Evolutionary conservation across 2,113 vertebrate genomes (phyloP), one percentile per base, ranked within the genome.

Genomic region (Pseudopipra pipra): DNA sequence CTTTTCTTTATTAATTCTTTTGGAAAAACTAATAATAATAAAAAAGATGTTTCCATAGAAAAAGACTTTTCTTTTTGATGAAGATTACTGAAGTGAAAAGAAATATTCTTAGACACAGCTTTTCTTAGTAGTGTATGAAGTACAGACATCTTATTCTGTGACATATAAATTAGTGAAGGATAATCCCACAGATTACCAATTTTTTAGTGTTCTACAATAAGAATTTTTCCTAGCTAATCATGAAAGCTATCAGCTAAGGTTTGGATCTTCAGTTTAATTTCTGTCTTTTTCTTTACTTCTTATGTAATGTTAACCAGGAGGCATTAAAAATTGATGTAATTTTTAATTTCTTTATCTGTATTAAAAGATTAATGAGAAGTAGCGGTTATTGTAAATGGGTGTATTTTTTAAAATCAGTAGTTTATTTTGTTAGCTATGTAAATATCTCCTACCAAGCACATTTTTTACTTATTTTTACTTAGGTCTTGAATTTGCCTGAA

Each of bases 401-500:
- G 4, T 16, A 12, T 58, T 73, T 58, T 68, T 35, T 31, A 35
- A 55, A 63, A 39, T 37, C 3, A 6, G n/a, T 79, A 54, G 43
- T 76, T 23, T 62, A 62, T 76, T 84, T 96, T 41, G 11, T 76
- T 73, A 79, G 10, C 18, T 72, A 6, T 58, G 51, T 33, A 61
- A 43, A 19, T 67, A 46, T 43, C 25, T 88, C 17, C 39, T 76
- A 35, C 25, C 16, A 85, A 85, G 24, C 55, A 58, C 14, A 12
- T 91, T 73, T 95, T 52, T 93, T 55, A 68, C 12, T 85, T 15
- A 28, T 23, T 6, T 84, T 95, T 27, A 21, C 97, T 92, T 97
- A 99, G 99, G 97, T 99, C 65, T 95, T 99, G 96, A 96, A 97
- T 87, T 97, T 99, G 95, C 94, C 70, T 82, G 96, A 98, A 86